Evolutionary conservation across 2,888 invertebrate genomes (phyloP).

Genomic region (Chaetoderma sp.): DNA sequence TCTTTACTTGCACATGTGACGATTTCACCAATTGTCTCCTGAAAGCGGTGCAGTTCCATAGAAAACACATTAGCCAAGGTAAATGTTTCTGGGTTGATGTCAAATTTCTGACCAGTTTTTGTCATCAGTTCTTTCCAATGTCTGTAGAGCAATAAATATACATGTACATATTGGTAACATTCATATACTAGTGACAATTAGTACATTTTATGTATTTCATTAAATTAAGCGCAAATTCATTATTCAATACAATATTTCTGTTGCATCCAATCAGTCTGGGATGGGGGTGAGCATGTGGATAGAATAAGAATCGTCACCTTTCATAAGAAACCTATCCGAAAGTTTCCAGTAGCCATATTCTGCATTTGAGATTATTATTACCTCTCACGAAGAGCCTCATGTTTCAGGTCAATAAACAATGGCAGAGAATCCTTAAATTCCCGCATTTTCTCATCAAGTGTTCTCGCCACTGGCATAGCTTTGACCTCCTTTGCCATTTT

Average conservation of each 20-base stretch:
- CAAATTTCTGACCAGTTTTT: slow-evolving; percentile 84
- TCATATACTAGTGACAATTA: too few relatives aligned
- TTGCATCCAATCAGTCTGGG: too few relatives aligned
- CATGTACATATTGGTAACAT: neutral
- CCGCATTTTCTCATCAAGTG: slow-evolving; percentile 85
- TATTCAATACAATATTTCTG: too few relatives aligned
- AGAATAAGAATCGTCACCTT: too few relatives aligned
- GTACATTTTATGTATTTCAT: too few relatives aligned
- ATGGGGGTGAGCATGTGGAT: too few relatives aligned
- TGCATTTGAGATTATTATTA: too few relatives aligned
- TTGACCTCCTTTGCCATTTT: slow-evolving; percentile 78
- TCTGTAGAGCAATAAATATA: slow-evolving; percentile 65
- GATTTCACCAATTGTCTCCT: slow-evolving; percentile 85
- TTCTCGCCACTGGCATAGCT: slow-evolving; percentile 75
- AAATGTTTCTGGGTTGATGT: slow-evolving; percentile 89
- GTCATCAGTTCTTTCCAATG: slow-evolving; percentile 92
- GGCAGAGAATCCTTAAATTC: slow-evolving; percentile 89
- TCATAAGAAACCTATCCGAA: too few relatives aligned
- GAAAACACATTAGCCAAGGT: slow-evolving; percentile 92
- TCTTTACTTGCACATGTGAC: slow-evolving; percentile 91
- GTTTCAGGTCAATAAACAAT: slow-evolving; percentile 89
- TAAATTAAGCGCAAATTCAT: too few relatives aligned
- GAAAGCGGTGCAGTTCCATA: slow-evolving; percentile 88
- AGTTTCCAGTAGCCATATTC: too few relatives aligned
- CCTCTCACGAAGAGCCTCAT: slow-evolving; percentile 86